A percentile compares a stretch with the other conserved stretches of the same genome.
Evolutionary conservation across 2,888 invertebrate species (phyloP).

Genomic region (Parnassius glacialis): DNA sequence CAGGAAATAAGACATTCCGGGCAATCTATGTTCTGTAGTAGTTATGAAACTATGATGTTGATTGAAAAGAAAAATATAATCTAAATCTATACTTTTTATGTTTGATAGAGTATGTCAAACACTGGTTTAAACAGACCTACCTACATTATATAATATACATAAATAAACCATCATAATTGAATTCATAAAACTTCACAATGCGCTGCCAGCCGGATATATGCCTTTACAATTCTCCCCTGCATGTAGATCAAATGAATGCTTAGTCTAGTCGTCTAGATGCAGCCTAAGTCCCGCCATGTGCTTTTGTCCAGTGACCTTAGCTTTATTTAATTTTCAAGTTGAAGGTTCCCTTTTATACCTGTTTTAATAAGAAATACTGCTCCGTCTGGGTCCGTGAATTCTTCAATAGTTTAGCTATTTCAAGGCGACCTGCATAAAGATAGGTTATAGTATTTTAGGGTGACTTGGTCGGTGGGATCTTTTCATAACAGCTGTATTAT

Average conservation of each 20-base stretch:
- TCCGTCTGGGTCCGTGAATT: conserved; percentile 57
- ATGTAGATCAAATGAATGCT: conserved; percentile 40
- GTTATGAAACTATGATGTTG: too few relatives aligned
- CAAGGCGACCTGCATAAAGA: conserved; percentile 69
- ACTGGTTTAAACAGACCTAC: too few relatives aligned
- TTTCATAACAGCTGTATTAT: conserved; percentile 64
- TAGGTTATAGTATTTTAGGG: conserved; percentile 67
- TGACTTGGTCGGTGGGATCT: conserved; percentile 47
- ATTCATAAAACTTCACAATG: conserved; percentile 25
- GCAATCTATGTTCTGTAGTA: too few relatives aligned
- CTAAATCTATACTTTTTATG: too few relatives aligned
- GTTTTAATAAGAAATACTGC: conserved; percentile 51
- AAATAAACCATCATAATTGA: conserved; percentile 1
- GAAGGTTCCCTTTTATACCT: conserved; percentile 67
- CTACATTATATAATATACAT: too few relatives aligned
- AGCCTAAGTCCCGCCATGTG: conserved; percentile 46
- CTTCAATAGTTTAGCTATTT: conserved; percentile 64
- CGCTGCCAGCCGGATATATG: conserved; percentile 38
- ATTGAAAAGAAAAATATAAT: too few relatives aligned
- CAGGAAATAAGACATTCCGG: too few relatives aligned
- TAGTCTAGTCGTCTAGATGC: conserved; percentile 71
- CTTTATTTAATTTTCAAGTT: conserved; percentile 72
- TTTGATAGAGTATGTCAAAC: too few relatives aligned
- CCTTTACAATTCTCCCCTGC: conserved; percentile 48
- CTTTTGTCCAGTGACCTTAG: conserved; percentile 68